Evolutionary conservation across 2,888 invertebrate genomes (phyloP), one percentile per base, ranked within the genome.

Genomic region (Agrotis clavis): DNA sequence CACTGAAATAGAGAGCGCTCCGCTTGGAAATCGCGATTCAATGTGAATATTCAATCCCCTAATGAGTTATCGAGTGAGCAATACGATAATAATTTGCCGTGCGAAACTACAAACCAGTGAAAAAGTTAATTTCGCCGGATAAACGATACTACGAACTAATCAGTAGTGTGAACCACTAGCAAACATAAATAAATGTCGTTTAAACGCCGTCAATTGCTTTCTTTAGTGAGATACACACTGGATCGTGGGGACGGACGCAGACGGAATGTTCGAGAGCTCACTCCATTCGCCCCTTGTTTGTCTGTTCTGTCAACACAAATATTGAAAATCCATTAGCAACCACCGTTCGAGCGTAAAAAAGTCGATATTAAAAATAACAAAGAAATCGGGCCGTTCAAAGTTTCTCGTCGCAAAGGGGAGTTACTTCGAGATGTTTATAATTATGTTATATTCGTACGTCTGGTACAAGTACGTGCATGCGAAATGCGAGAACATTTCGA

Each of bases 271-370:
- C 83, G 85, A 90, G 89, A 91, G 91, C 91, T 92, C 92, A 91
- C 91, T 92, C 90, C 88, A 90, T 90, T 89, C 89, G 89, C 92
- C 91, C 93, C 93, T 91, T 94, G 93, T 94, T 94, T 95, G 92
- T 92, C 92, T 92, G 94, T 93, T 92, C 92, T 92, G 94, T 93
- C 93, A 94, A 94, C 90, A 94, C 93, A 95, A 95, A 95, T 95
- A 95, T 95, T 95, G 94, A 93, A 93, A 95, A 94, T 95, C 95
- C 95, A 95, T 95, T 95, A 95, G 93, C 92, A 92, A 92, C 92
- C 92, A 90, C 91, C 91, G 88, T 87, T 91, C 85, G 88, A 91
- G 92, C 92, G 92, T 85, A 94, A 92, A 92, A 93, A 93, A 92
- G 92, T 91, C 92, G 92, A 92, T 94, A 94, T 94, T 93, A 93